phyloP scores from a whole-genome alignment of 2,888 invertebrate species.

The Thymelicus lineola region DNA sequence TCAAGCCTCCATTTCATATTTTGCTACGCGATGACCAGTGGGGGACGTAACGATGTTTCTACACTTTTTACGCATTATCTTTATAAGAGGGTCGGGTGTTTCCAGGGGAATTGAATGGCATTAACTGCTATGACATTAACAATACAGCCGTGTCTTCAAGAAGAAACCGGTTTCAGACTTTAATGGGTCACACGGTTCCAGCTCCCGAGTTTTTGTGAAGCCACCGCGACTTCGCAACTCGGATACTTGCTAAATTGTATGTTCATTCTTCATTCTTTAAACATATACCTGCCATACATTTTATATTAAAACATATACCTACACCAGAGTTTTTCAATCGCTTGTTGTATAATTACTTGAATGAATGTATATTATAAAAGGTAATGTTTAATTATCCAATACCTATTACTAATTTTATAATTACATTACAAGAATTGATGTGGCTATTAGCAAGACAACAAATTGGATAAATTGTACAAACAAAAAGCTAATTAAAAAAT shows the following conservation, averaged over 20 bases:
- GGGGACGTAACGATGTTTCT: constrained; percentile 73
- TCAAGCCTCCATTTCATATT: constrained; percentile 74
- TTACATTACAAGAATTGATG: not conserved
- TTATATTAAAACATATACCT: constrained; percentile 3
- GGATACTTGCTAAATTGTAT: constrained; percentile 34
- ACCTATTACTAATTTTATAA: not conserved
- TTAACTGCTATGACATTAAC: constrained; percentile 79
- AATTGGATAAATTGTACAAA: not conserved
- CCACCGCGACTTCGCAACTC: constrained; percentile 55
- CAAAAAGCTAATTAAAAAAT: too few species aligned
- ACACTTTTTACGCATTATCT: constrained; percentile 80
- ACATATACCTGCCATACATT: constrained; percentile 3
- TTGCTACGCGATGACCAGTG: constrained; percentile 70
- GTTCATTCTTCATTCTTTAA: constrained; percentile 29
- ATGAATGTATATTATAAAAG: not conserved
- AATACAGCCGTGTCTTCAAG: constrained; percentile 78
- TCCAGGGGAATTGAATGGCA: constrained; percentile 77
- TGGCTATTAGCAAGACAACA: not conserved
- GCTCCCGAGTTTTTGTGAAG: constrained; percentile 74
- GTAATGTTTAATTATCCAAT: constrained; percentile 2
- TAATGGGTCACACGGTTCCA: constrained; percentile 85
- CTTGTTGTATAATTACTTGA: not conserved
- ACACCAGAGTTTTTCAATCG: not conserved
- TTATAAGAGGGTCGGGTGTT: constrained; percentile 75
- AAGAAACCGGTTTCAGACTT: constrained; percentile 81